Evolutionary conservation across 2,797 vertebrate species (phyloP), one percentile per base, ranked within the genome.

Genomic region (Allobates femoralis): DNA sequence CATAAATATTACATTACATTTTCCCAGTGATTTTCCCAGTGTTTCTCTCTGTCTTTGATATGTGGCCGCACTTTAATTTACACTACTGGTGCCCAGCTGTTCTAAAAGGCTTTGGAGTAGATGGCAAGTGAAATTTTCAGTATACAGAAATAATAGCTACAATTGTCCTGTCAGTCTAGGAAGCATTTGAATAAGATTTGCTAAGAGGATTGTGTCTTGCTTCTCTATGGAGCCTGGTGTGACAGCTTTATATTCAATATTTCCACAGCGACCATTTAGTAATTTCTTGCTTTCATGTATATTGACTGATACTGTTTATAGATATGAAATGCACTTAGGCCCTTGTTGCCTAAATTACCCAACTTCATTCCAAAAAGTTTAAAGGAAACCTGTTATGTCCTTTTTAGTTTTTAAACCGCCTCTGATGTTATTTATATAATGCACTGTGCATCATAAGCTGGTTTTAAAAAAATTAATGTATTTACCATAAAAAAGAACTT

Each of bases 1-100:
- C 46, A 84, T 84, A 69, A 85, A 83, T 83, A 83, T 83, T 73
- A 5, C 41, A 79, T 83, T 56, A 19, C 32, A 58, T 41, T 53
- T 67, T 85, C 41, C 30, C 16, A 34, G 50, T 75, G 56, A 58
- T 34, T 66, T 53, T 67, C 75, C 60, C 21, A 1, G 64, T 34
- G 19, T 73, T 18, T 56, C 41, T 83, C 69, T 64, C 73, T 3
- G 12, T 19, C 62, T 85, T 79, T 85, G 76, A 73, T 85, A 85
- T 79, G 34, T 79, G 77, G n/a, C 66, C 23, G 32, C 56, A 32
- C 30, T 58, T 53, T 69, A 60, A 58, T 79, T 79, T 67, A 71
- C 66, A 32, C 37, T 53, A 46, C 64, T 55, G 46, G 76, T 19
- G 53, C 84, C 50, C 34, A 55, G 46, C 82, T 53, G 58, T 28